Conservation (phyloP, 2,888 invertebrate species). For the Ptychoptera albimana region DNA sequence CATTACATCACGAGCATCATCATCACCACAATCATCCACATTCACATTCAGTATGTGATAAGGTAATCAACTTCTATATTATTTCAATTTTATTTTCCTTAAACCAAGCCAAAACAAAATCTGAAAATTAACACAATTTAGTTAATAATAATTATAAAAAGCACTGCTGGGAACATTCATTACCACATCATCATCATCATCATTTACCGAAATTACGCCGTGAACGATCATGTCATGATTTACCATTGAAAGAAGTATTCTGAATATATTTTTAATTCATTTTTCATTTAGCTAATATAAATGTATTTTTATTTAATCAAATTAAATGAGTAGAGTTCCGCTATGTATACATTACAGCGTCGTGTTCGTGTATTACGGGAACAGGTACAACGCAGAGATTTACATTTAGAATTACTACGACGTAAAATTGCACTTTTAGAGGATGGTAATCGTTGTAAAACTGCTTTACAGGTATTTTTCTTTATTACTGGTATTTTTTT, state of each 20-base stretch:
- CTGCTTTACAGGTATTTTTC: slow-evolving; percentile 33
- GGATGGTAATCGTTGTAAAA: slow-evolving; percentile 47
- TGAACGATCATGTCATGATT: slow-evolving; percentile 65
- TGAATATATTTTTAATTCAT: not conserved
- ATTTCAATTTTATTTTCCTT: not conserved
- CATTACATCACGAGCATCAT: slow-evolving; percentile 22
- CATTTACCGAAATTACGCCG: slow-evolving; percentile 45
- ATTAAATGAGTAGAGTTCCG: slow-evolving; percentile 43
- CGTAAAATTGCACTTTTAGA: slow-evolving; percentile 77
- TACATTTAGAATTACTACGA: slow-evolving; percentile 76
- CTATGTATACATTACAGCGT: slow-evolving; percentile 81
- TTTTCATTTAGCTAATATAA: slow-evolving; percentile 1
- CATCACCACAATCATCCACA: slow-evolving; percentile 6
- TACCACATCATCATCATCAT: slow-evolving; percentile 13
- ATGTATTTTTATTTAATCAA: slow-evolving; percentile 14
- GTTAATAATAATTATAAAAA: slow-evolving; percentile 8
- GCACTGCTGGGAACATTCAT: slow-evolving; percentile 16
- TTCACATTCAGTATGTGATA: slow-evolving; percentile 11
- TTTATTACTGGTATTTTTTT: not conserved
- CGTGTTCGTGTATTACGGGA: slow-evolving; percentile 73
- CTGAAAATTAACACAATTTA: not conserved
- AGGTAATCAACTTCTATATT: slow-evolving; percentile 10
- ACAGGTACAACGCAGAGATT: slow-evolving; percentile 79
- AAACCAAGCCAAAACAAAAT: not conserved
- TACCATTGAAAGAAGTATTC: slow-evolving; percentile 66